Percentiles rank a stretch among this genome's conserved stretches.
phyloP scores from a whole-genome alignment of 2,113 vertebrate species.

The Hystrix cristata region DNA sequence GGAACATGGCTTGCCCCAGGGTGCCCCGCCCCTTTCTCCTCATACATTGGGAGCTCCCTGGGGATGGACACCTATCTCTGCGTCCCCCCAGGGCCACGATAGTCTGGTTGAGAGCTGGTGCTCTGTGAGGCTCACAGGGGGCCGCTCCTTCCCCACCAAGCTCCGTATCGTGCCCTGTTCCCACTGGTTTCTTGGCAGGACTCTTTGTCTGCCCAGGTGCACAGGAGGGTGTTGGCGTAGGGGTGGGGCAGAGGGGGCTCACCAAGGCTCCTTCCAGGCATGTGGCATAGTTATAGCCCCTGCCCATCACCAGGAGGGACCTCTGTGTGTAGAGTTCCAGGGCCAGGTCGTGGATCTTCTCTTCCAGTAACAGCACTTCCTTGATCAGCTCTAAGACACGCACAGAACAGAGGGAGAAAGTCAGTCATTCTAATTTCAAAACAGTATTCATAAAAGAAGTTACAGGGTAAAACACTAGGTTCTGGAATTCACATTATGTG shows the following conservation, averaged over 20 bases:
- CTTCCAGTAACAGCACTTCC: slow-evolving; percentile 94
- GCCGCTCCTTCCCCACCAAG: not conserved
- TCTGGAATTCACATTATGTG: not conserved
- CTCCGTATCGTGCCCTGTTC: not conserved
- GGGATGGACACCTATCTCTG: not conserved
- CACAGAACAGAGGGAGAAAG: slow-evolving; percentile 44
- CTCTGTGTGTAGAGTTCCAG: slow-evolving; percentile 94
- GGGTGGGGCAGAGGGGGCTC: slow-evolving; percentile 77
- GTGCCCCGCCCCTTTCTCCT: not conserved
- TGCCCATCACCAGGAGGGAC: slow-evolving; percentile 97
- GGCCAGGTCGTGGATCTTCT: slow-evolving; percentile 94
- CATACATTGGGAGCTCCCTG: not conserved
- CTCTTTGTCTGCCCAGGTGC: not conserved
- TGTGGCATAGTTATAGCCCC: slow-evolving; percentile 97
- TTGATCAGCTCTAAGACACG: slow-evolving; percentile 91
- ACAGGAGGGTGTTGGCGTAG: no score
- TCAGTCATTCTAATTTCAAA: not conserved
- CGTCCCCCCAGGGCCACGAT: not conserved
- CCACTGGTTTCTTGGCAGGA: accelerated
- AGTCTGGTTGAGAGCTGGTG: not conserved
- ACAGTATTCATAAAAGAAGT: not conserved
- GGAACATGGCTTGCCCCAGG: not conserved
- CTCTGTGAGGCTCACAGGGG: accelerated
- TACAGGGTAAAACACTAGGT: not conserved
- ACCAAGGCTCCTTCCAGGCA: slow-evolving; percentile 99